phyloP scores from a whole-genome alignment of 2,113 vertebrate species.

The Cercocebus atys region DNA sequence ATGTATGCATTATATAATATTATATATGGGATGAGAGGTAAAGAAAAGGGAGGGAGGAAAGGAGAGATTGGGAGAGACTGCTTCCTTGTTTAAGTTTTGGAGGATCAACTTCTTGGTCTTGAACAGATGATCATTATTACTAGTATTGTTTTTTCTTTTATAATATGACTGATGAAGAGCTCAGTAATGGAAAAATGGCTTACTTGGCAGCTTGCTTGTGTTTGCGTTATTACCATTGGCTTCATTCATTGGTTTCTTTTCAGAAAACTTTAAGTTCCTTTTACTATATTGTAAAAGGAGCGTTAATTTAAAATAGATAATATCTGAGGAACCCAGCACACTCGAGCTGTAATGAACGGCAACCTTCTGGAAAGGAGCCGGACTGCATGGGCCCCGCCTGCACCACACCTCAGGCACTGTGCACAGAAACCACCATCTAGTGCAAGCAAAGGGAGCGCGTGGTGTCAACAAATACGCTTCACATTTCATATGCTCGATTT shows the following conservation, averaged over 20 bases:
- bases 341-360: not conserved
- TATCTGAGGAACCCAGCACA: not conserved
- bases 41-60: not conserved
- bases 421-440: not conserved
- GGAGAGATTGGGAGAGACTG: not conserved
- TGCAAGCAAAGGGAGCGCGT: too few relatives aligned
- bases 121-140: not conserved
- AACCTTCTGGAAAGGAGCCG: not conserved
- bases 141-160: not conserved
- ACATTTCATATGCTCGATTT: not conserved
- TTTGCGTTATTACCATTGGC: not conserved
- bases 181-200: not conserved
- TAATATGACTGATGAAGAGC: not conserved
- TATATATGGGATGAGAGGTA: not conserved
- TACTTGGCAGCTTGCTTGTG: too few relatives aligned
- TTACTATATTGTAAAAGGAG: not conserved
- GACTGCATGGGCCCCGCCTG: not conserved
- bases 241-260: too few relatives aligned
- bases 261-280: not conserved
- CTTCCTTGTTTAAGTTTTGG: not conserved
- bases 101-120: not conserved
- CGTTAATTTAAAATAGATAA: not conserved
- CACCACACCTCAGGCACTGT: too few relatives aligned
- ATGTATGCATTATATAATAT: not conserved
- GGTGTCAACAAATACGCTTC: accelerated